Percentiles rank a stretch among this genome's conserved stretches.
phyloP scores from a whole-genome alignment of 2,797 vertebrate species.

The Xenopus petersii region DNA sequence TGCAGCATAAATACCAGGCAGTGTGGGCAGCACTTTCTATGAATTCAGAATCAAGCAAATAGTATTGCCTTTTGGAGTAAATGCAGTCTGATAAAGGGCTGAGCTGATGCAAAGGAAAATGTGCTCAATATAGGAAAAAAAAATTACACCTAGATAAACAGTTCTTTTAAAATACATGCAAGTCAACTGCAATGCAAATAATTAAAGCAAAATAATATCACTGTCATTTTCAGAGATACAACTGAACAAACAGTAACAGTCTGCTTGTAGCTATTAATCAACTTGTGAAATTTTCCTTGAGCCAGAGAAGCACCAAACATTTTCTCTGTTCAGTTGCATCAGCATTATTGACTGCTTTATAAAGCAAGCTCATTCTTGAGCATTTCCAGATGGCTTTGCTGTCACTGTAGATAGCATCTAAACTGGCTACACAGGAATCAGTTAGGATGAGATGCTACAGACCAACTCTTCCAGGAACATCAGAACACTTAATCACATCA shows the following conservation, averaged over 20 bases:
- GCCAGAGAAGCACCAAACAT: conserved; percentile 14
- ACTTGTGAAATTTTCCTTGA: conserved; percentile 27
- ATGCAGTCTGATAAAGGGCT: too few species aligned
- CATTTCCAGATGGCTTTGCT: conserved; percentile 44
- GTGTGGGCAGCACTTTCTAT: too few species aligned
- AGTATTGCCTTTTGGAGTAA: too few species aligned
- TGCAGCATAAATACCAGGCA: too few species aligned
- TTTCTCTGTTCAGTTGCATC: conserved; percentile 31
- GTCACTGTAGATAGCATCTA: conserved; percentile 40
- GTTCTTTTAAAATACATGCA: too few species aligned
- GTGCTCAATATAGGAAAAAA: too few species aligned
- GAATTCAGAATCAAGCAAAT: too few species aligned
- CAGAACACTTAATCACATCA: conserved; percentile 18
- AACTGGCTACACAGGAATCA: conserved; percentile 30
- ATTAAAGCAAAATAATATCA: conserved; percentile 17
- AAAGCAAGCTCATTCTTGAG: conserved; percentile 28
- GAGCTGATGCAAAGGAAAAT: too few species aligned
- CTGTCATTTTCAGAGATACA: conserved; percentile 28
- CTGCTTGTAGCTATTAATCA: conserved; percentile 25
- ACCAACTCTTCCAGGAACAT: conserved; percentile 22
- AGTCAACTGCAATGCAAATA: too few species aligned
- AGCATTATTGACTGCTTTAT: conserved; percentile 38
- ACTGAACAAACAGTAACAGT: conserved; percentile 38
- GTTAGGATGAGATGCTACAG: conserved; percentile 27
- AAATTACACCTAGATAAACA: too few species aligned